Base-by-base conservation (phyloP, 2,113 vertebrate genomes). In the Pteruthius melanotis region DNA sequence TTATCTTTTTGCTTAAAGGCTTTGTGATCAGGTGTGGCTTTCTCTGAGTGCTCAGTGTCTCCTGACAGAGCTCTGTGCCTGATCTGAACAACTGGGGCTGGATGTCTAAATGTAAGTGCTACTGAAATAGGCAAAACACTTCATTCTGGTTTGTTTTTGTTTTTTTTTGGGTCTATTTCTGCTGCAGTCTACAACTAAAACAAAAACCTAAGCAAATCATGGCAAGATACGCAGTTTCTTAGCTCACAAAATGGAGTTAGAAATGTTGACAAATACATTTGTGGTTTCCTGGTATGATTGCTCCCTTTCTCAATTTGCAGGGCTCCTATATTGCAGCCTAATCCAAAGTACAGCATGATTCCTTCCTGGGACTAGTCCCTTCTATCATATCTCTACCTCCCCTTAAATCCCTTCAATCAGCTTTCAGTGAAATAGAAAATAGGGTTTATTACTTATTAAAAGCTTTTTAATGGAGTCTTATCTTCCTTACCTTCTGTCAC, bases 401-500 rank as follows among this genome's bases (percentile, higher is more conserved):
- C 71, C 42, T 59, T 75, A 92, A 96, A 89, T 89, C 86, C 76
- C 60, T 70, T 94, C 94, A 75, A 64, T 70, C 83, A 95, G 40
- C 56, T 91, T 89, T 53, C 49, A 54, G 59, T 75, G 87, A 96
- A 92, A 92, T 40, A 89, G 86, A 83, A 95, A 93, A 87, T 22
- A 71, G 64, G 18, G 61, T 90, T 93, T 91, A 92, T 92, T 92
- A 60, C 68, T 88, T 90, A 88, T 76, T 89, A 68, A 47, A 87
- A 71, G 68, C 85, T 92, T 60, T 45, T 40, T 81, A 87, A 78
- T 53, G 47, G 83, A 92, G 59, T 33, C 60, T 91, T 95, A 87
- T 95, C 94, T 94, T 84, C 44, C 57, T 65, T 94, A 53, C 95
- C 90, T 97, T 96, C 95, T 92, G 89, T 59, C 61, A 45, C 30